These are phyloP conservation scores for Amphipoea lucens DNA, from an alignment of 2,888 invertebrate species.

Conservation along the genomic window DNA sequence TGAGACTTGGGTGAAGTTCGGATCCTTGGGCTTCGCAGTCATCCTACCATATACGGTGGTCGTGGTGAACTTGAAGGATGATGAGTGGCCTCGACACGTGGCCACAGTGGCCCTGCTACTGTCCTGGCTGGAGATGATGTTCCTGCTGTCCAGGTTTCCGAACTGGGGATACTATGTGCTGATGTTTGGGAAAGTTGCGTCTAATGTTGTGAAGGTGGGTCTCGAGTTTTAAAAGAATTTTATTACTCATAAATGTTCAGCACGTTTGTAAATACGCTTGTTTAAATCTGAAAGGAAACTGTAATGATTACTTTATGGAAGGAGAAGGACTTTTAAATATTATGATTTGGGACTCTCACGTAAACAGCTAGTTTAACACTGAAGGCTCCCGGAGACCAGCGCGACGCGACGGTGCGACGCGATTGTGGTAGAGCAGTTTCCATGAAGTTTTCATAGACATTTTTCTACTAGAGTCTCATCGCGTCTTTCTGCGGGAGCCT, in stretches of 20 bases:
- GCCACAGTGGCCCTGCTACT: conserved; percentile 88
- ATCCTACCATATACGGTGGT: conserved; percentile 82
- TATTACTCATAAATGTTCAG: background rate
- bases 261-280: background rate
- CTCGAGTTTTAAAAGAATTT: background rate
- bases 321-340: background rate
- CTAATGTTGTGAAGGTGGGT: conserved; percentile 89
- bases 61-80: conserved; percentile 65
- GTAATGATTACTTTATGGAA: background rate
- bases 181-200: conserved; percentile 91
- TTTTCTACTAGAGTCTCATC: background rate
- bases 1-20: conserved; percentile 90
- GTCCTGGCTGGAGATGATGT: conserved; percentile 90
- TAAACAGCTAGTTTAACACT: background rate
- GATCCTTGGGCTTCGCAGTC: conserved; percentile 84
- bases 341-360: background rate
- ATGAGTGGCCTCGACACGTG: conserved; percentile 87
- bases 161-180: conserved; percentile 91
- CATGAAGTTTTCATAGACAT: background rate
- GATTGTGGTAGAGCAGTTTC: background rate
- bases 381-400: background rate
- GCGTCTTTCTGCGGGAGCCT: background rate
- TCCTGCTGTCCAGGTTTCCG: conserved; percentile 89
- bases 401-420: no score
- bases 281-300: background rate